Evolutionary conservation across 1,140 invertebrate genomes (phyloP).

Genomic region (Dinothrombium tinctorium): DNA sequence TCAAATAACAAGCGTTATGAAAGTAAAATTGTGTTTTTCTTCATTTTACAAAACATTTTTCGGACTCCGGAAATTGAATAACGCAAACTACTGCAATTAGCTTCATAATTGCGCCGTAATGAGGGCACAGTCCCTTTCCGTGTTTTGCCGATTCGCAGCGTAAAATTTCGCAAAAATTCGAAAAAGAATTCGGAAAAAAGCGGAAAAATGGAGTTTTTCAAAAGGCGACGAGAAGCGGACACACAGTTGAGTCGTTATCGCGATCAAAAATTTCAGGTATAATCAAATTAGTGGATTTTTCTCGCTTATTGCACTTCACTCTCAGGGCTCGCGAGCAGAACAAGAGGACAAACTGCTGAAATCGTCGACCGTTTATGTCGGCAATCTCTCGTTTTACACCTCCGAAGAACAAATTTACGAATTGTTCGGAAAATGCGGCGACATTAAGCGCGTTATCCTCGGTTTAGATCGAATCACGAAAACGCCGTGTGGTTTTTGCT

Average conservation of each 20-base stretch:
- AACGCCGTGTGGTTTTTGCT: constrained; percentile 98
- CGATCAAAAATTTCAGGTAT: constrained; percentile 4
- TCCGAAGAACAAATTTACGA: constrained; percentile 98
- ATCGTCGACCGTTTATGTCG: constrained; percentile 71
- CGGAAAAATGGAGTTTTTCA: constrained; percentile 3
- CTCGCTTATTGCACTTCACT: constrained; percentile 9
- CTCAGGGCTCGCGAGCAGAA: constrained; percentile 66
- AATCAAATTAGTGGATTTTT: neutral
- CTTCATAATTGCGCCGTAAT: too few relatives aligned
- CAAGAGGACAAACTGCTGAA: constrained; percentile 54
- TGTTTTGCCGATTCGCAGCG: too few relatives aligned
- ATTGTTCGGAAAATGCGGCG: constrained; percentile 82
- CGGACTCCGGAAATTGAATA: too few relatives aligned
- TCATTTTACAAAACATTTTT: too few relatives aligned
- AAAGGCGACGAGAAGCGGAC: neutral
- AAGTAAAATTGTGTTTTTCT: too few relatives aligned
- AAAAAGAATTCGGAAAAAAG: too few relatives aligned
- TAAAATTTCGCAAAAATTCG: too few relatives aligned
- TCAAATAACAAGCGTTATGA: too few relatives aligned
- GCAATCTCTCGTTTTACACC: constrained; percentile 94
- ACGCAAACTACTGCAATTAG: too few relatives aligned
- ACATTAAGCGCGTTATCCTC: constrained; percentile 89
- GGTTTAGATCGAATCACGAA: constrained; percentile 93
- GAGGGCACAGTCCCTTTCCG: too few relatives aligned
- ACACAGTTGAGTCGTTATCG: neutral